Percentiles rank a stretch among this genome's conserved stretches.
These are phyloP conservation scores for Hermaeophaga mercurialis DNA, from an alignment of 2,888 invertebrate species.

Conservation along the genomic window DNA sequence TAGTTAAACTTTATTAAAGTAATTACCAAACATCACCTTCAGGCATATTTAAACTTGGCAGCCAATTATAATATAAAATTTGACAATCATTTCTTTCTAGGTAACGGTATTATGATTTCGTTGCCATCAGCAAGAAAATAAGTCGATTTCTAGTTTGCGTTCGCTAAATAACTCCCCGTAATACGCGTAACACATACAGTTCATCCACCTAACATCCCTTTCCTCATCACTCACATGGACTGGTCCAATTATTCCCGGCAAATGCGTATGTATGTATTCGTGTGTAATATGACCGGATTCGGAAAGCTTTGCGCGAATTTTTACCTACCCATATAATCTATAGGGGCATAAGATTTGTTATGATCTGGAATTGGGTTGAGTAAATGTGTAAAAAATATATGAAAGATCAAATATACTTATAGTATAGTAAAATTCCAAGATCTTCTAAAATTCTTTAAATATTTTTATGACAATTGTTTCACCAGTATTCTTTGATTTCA, in stretches of 20 bases:
- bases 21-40: too few species aligned
- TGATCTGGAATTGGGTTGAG: too few species aligned
- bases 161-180: too few species aligned
- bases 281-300: slow-evolving; percentile 34
- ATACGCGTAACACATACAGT: slow-evolving; percentile 6
- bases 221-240: slow-evolving; percentile 34
- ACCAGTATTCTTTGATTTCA: too few species aligned
- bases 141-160: too few species aligned
- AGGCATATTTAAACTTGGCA: not conserved
- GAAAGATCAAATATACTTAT: too few species aligned
- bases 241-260: slow-evolving; percentile 37
- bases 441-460: too few species aligned
- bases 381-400: too few species aligned
- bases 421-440: too few species aligned
- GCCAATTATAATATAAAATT: not conserved
- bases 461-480: too few species aligned
- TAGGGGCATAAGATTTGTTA: not conserved
- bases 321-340: slow-evolving; percentile 16
- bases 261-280: slow-evolving; percentile 33
- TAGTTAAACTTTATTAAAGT: too few species aligned
- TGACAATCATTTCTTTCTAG: not conserved
- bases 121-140: not conserved
- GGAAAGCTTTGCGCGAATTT: slow-evolving; percentile 27
- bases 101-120: not conserved
- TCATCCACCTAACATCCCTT: slow-evolving; percentile 34